These are phyloP conservation scores for Leucopternis melanops DNA, from an alignment of 2,113 vertebrate genomes.

Conservation along the genomic window DNA sequence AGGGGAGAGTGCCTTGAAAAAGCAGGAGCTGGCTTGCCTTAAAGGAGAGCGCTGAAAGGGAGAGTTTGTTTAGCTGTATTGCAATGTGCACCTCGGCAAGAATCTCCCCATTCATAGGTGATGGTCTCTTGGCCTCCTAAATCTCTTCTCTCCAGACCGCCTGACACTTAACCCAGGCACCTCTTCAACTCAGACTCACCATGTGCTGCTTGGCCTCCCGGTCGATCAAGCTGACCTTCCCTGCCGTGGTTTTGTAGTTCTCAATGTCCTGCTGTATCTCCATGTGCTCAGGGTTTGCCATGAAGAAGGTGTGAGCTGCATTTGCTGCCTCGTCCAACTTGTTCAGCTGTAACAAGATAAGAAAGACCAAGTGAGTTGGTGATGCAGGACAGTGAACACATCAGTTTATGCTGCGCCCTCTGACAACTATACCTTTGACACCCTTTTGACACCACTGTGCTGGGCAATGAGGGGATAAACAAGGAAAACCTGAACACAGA, in stretches of 20 bases:
- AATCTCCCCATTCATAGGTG: background rate
- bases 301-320: conserved; percentile 94
- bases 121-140: background rate
- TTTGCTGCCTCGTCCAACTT: conserved; percentile 86
- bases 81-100: background rate
- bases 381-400: background rate
- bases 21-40: background rate
- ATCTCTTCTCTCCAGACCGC: background rate
- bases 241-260: conserved; percentile 79
- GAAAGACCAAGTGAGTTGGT: background rate
- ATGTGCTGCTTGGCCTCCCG: conserved; percentile 83
- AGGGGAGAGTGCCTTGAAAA: background rate
- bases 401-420: background rate
- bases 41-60: background rate
- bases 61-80: background rate
- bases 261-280: conserved; percentile 88
- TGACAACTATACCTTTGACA: background rate
- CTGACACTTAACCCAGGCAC: background rate
- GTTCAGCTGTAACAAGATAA: conserved; percentile 74
- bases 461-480: background rate
- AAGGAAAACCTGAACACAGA: background rate
- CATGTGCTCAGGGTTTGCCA: conserved; percentile 96
- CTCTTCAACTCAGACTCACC: conserved; percentile 65
- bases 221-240: conserved; percentile 78
- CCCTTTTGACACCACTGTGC: background rate